Evolutionary conservation across 2,888 invertebrate species (phyloP).

Genomic region (Patella pellucida): DNA sequence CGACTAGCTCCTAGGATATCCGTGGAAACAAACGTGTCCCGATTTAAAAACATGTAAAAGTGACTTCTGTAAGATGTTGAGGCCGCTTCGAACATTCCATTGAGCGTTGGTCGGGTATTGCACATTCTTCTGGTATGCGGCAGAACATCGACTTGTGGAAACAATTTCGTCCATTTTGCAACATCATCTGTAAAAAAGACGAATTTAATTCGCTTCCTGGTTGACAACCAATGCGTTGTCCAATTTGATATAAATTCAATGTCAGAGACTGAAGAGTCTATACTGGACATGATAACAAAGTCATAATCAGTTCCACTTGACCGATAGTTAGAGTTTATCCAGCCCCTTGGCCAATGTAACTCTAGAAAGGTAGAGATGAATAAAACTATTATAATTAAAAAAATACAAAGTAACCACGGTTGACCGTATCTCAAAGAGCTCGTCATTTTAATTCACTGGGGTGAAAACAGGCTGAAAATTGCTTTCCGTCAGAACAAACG

Average conservation of each 20-base stretch:
- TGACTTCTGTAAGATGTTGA: background rate
- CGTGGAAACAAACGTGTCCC: background rate
- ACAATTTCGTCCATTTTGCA: background rate
- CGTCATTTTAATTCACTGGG: too few species aligned
- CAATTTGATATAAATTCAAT: background rate
- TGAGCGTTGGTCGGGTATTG: background rate
- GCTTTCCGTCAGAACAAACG: too few species aligned
- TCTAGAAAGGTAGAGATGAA: too few species aligned
- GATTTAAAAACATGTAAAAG: background rate
- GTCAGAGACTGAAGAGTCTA: background rate
- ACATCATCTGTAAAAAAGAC: background rate
- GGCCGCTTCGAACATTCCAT: background rate
- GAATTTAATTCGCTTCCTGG: background rate
- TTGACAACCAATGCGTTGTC: background rate
- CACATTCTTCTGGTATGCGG: background rate
- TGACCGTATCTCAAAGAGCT: too few species aligned
- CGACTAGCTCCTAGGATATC: background rate
- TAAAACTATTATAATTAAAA: too few species aligned
- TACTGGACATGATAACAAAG: background rate
- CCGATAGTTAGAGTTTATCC: too few species aligned
- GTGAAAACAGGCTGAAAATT: too few species aligned
- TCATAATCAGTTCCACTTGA: background rate
- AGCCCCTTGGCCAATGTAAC: too few species aligned
- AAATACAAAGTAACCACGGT: too few species aligned
- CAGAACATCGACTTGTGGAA: background rate